Percentiles rank a stretch among this genome's conserved stretches.
These are phyloP conservation scores for Lysiphlebus fabarum DNA, from an alignment of 1,140 invertebrate species.

Conservation along the genomic window DNA sequence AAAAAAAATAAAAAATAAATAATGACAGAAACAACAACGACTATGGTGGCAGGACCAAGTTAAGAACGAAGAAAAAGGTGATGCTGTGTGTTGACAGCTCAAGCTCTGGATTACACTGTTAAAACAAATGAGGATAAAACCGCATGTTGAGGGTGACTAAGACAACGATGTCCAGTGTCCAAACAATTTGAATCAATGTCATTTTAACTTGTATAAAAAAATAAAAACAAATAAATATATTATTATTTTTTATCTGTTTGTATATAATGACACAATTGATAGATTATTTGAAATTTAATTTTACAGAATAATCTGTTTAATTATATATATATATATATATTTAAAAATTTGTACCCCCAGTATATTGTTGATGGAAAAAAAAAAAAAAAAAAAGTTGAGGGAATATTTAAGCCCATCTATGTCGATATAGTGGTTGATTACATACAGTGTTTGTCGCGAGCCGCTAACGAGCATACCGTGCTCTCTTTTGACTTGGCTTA, in stretches of 20 bases:
- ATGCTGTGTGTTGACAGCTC: constrained; percentile 36
- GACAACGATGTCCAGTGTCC: constrained; percentile 5
- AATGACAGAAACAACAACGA: constrained; percentile 17
- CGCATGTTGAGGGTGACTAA: neutral
- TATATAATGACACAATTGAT: too few relatives aligned
- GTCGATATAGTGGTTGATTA: neutral
- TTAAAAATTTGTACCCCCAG: neutral
- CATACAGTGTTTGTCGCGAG: constrained; percentile 35
- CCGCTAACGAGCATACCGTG: constrained; percentile 57
- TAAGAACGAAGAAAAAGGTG: constrained; percentile 24
- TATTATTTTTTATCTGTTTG: too few relatives aligned
- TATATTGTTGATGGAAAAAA: neutral
- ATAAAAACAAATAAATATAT: constrained; percentile 6
- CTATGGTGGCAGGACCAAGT: too few relatives aligned
- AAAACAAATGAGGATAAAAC: constrained; percentile 41
- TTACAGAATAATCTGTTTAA: too few relatives aligned
- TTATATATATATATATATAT: too few relatives aligned
- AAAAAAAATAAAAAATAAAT: too few relatives aligned
- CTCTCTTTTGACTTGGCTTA: constrained; percentile 45
- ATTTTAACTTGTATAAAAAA: neutral
- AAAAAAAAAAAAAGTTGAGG: constrained; percentile 14
- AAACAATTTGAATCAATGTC: constrained; percentile 12
- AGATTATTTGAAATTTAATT: too few relatives aligned
- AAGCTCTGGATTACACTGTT: constrained; percentile 34
- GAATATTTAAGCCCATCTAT: constrained; percentile 11